Evolutionary conservation across 2,797 vertebrate species (phyloP).

Genomic region (Chanos chanos): DNA sequence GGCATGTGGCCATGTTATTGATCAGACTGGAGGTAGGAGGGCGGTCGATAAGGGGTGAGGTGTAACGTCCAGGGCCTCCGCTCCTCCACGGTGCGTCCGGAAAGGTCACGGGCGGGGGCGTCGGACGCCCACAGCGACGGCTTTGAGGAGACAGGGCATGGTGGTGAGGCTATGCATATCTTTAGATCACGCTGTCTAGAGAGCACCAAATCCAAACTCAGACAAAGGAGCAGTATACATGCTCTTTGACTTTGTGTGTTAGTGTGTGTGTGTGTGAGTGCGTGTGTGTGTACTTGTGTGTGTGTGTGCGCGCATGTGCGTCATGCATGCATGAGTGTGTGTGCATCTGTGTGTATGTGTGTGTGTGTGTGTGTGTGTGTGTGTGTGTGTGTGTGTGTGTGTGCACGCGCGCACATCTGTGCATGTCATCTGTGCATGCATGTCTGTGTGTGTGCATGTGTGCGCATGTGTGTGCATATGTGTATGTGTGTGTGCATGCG

Average conservation of each 20-base stretch:
- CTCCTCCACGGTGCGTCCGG: too few species aligned
- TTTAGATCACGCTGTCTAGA: too few species aligned
- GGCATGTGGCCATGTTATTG: neutral
- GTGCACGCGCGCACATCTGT: neutral
- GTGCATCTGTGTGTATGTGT: neutral
- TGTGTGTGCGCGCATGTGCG: too few species aligned
- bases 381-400: neutral
- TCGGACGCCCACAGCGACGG: too few species aligned
- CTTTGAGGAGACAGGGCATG: too few species aligned
- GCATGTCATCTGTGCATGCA: neutral
- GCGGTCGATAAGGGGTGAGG: neutral
- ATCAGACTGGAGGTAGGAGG: neutral
- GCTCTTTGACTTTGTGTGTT: too few species aligned
- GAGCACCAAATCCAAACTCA: too few species aligned
- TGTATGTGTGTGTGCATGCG: neutral
- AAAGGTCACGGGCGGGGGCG: too few species aligned
- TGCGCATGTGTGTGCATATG: neutral
- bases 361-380: slow-evolving; percentile 5
- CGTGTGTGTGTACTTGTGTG: neutral
- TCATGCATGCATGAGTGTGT: neutral
- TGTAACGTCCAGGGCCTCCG: too few species aligned
- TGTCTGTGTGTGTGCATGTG: slow-evolving; percentile 9
- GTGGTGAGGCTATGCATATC: too few species aligned
- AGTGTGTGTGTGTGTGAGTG: too few species aligned
- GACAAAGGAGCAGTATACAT: too few species aligned